A percentile compares a stretch with the other conserved stretches of the same genome.
phyloP scores from a whole-genome alignment of 2,888 invertebrate species.

The Pachymerium ferrugineum region DNA sequence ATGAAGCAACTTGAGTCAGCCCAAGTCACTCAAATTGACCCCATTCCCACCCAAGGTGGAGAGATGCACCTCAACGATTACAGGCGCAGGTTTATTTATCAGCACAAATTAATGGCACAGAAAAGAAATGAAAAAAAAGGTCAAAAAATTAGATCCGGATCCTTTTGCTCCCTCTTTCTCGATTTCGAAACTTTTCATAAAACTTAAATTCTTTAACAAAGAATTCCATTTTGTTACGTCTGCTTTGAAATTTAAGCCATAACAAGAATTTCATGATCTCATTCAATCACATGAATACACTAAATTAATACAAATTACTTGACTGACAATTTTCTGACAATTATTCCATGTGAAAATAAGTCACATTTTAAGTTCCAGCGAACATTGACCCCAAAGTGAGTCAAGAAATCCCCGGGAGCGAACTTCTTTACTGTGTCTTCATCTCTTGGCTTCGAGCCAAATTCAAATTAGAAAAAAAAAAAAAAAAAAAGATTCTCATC shows the following conservation, averaged over 20 bases:
- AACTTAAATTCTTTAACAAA: background rate
- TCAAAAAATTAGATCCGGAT: conserved; percentile 17
- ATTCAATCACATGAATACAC: conserved; percentile 7
- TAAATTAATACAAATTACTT: too few species aligned
- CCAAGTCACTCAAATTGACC: conserved; percentile 16
- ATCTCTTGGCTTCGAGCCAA: background rate
- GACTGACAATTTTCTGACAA: too few species aligned
- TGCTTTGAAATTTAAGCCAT: background rate
- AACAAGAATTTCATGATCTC: conserved; percentile 5
- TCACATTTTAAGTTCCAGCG: background rate
- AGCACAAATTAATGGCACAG: conserved; percentile 16
- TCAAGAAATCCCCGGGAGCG: conserved; percentile 11
- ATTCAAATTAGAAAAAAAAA: background rate
- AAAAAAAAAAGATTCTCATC: background rate
- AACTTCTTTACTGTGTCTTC: background rate
- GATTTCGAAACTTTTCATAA: background rate
- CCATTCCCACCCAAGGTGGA: conserved; percentile 7
- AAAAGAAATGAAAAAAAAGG: conserved; percentile 13
- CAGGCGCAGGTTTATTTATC: conserved; percentile 11
- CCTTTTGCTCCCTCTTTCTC: background rate
- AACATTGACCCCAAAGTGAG: background rate
- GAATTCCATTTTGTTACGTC: conserved; percentile 19
- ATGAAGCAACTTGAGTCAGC: conserved; percentile 25
- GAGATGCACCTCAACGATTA: background rate
- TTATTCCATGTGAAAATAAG: too few species aligned